These are phyloP conservation scores for Microplitis mediator DNA, from an alignment of 1,140 invertebrate species.

Conservation along the genomic window DNA sequence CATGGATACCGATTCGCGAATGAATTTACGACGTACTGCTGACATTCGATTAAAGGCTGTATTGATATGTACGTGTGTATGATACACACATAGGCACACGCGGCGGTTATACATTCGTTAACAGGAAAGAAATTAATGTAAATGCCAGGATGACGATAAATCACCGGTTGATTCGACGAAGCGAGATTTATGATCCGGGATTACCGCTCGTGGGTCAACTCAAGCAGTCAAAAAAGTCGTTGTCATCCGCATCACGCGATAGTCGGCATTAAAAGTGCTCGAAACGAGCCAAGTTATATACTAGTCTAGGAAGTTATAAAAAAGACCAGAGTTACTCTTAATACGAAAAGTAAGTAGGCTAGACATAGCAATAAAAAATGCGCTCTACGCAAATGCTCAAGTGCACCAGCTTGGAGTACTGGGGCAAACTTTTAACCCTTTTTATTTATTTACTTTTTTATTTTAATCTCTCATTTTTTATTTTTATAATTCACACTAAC, in stretches of 20 bases:
- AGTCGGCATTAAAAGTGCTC: constrained; percentile 8
- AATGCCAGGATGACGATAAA: constrained; percentile 19
- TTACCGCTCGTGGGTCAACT: constrained; percentile 11
- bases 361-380: neutral
- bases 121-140: constrained; percentile 16
- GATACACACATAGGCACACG: neutral
- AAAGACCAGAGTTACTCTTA: neutral
- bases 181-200: constrained; percentile 16
- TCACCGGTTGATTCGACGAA: constrained; percentile 10
- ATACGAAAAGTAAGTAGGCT: neutral
- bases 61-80: neutral
- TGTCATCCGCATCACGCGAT: constrained; percentile 16
- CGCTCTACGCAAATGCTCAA: neutral
- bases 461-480: too few species aligned
- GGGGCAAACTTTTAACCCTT: too few species aligned
- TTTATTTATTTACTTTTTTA: too few species aligned
- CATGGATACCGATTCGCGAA: neutral
- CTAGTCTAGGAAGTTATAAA: constrained; percentile 13
- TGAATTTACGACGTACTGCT: neutral
- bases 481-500: too few species aligned
- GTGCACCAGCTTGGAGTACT: too few species aligned
- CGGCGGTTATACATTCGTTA: constrained; percentile 8
- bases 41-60: constrained; percentile 14
- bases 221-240: constrained; percentile 10
- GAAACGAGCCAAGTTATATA: constrained; percentile 24